These are phyloP conservation scores for Erpornis zantholeuca DNA, from an alignment of 2,113 vertebrate genomes.

Conservation along the genomic window DNA sequence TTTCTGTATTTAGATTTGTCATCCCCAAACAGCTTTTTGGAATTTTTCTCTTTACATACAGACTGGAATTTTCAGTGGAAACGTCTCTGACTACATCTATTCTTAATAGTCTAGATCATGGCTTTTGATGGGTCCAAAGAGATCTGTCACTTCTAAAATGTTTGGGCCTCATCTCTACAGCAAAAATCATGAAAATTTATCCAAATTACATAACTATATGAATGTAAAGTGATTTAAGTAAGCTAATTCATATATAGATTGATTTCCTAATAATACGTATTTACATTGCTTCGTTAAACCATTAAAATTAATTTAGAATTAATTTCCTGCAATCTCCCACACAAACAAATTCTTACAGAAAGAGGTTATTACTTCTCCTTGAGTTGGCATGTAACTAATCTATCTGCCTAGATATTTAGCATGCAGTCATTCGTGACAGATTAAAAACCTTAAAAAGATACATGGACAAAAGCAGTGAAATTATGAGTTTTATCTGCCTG, in stretches of 20 bases:
- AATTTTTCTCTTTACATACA: background rate
- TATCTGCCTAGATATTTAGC: background rate
- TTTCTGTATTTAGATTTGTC: background rate
- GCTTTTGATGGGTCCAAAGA: background rate
- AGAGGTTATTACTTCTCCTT: background rate
- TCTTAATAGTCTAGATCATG: background rate
- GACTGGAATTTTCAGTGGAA: background rate
- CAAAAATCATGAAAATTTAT: background rate
- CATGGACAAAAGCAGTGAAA: background rate
- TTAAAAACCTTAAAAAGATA: background rate
- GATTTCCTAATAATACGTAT: background rate
- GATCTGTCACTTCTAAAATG: background rate
- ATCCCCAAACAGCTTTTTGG: fast-evolving
- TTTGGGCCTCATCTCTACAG: background rate
- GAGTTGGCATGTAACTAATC: background rate
- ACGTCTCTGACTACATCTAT: background rate
- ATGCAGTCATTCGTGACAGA: background rate
- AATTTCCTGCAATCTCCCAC: background rate
- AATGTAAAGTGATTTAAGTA: background rate
- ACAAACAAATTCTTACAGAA: background rate
- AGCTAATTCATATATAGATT: background rate
- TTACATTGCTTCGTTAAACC: background rate
- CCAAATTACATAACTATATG: background rate
- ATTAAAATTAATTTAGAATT: constrained; percentile 32
- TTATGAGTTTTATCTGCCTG: background rate